Conservation (phyloP, 92 coral and sea anemone genomes). For the Phenganax stokvisi region DNA sequence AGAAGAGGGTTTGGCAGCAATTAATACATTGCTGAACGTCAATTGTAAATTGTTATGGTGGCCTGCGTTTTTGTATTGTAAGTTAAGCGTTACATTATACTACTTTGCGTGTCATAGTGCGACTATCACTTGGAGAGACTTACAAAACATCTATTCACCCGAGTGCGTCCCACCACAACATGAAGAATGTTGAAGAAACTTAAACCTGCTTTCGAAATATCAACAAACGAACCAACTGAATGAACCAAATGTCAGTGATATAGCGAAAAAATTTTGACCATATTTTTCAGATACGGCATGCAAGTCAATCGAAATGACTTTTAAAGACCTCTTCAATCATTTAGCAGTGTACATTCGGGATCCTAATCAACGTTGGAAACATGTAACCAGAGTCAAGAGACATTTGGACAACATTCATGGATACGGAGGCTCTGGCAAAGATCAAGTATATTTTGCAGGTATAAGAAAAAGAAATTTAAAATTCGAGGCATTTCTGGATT, state of each 20-base stretch:
- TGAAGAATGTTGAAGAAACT: too few relatives aligned
- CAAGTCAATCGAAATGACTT: slow-evolving; percentile 72
- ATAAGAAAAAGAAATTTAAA: not conserved
- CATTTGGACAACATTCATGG: slow-evolving; percentile 64
- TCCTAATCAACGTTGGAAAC: slow-evolving; percentile 89
- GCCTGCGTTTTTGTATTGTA: slow-evolving; percentile 90
- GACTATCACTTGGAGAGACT: too few relatives aligned
- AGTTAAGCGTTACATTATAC: slow-evolving; percentile 35
- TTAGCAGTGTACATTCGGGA: slow-evolving; percentile 67
- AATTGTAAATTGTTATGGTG: slow-evolving; percentile 80
- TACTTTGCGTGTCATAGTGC: not conserved
- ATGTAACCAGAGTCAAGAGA: slow-evolving; percentile 82
- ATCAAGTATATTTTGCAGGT: slow-evolving; percentile 93
- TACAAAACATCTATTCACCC: not conserved
- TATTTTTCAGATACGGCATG: slow-evolving; percentile 77
- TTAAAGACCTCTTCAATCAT: slow-evolving; percentile 82
- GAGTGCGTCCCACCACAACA: too few relatives aligned
- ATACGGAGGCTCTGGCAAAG: slow-evolving; percentile 80
- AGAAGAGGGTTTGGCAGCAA: slow-evolving; percentile 94
- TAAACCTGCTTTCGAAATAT: too few relatives aligned
- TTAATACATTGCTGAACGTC: slow-evolving; percentile 65
- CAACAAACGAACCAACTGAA: too few relatives aligned
- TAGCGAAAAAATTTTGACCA: too few relatives aligned
- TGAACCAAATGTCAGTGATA: too few relatives aligned
- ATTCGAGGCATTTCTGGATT: too few relatives aligned